Percentiles rank a stretch among this genome's conserved stretches.
Conservation (phyloP, 53 echinoderm and acorn worm genomes). For the Hippasteria phrygiana region DNA sequence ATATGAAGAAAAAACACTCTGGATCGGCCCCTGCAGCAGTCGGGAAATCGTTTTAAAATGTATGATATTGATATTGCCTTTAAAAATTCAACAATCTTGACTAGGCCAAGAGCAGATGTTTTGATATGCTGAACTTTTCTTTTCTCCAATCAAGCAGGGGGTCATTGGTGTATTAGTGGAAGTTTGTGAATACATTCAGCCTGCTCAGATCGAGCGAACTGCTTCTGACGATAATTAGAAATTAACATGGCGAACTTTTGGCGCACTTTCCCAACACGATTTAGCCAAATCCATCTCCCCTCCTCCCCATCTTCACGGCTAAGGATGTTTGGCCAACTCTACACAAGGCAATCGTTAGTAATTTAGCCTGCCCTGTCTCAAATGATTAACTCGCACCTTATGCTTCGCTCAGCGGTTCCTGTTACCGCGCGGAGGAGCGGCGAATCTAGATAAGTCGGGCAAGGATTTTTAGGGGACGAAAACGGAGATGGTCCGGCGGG, state of each 20-base stretch:
- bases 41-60: no score
- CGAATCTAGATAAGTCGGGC: slow-evolving; percentile 62
- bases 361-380: slow-evolving; percentile 65
- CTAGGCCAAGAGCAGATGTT: no score
- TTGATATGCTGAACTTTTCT: no score
- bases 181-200: not conserved
- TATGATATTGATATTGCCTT: no score
- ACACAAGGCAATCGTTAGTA: slow-evolving; percentile 53
- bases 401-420: slow-evolving; percentile 42
- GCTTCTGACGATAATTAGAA: slow-evolving; percentile 14
- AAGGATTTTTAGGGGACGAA: slow-evolving; percentile 38
- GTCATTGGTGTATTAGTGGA: not conserved
- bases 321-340: slow-evolving; percentile 53
- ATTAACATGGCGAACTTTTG: slow-evolving; percentile 50
- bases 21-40: no score
- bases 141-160: not conserved
- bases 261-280: slow-evolving; percentile 61
- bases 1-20: no score
- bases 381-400: slow-evolving; percentile 56
- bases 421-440: slow-evolving; percentile 11
- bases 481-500: slow-evolving; percentile 59
- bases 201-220: not conserved
- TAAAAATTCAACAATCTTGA: no score
- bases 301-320: slow-evolving; percentile 15
- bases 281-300: slow-evolving; percentile 54